phyloP scores from a whole-genome alignment of 2,797 vertebrate genomes.

The Sus cebifrons region DNA sequence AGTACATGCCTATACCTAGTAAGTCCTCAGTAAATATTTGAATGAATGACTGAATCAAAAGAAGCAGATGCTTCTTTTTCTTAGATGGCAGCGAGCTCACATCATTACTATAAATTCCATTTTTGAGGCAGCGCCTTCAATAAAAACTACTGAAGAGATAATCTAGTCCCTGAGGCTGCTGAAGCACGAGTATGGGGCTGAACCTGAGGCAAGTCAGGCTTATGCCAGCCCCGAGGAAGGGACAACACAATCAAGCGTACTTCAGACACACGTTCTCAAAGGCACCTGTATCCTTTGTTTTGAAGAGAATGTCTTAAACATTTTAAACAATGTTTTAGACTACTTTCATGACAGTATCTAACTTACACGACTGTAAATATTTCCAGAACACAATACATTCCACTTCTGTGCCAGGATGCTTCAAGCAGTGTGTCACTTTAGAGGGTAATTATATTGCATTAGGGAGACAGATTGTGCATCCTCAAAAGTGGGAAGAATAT shows the following conservation, averaged over 20 bases:
- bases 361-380: conserved; percentile 81
- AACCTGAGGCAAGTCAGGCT: background rate
- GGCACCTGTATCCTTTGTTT: conserved; percentile 20
- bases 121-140: background rate
- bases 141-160: background rate
- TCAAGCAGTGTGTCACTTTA: conserved; percentile 67
- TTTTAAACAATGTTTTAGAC: conserved; percentile 69
- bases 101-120: background rate
- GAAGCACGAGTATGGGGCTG: background rate
- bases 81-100: background rate
- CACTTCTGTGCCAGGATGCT: conserved; percentile 15
- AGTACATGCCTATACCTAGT: background rate
- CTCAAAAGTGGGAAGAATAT: conserved; percentile 61
- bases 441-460: conserved; percentile 77
- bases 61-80: background rate
- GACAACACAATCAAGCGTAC: background rate
- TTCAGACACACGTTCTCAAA: background rate
- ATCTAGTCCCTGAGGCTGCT: background rate
- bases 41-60: background rate
- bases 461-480: conserved; percentile 71
- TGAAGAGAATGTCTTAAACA: conserved; percentile 56
- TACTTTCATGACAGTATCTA: conserved; percentile 66
- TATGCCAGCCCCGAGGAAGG: background rate
- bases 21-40: background rate
- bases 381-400: conserved; percentile 79